Evolutionary conservation across 1,140 invertebrate genomes (phyloP).

Genomic region (Gryon sp.): DNA sequence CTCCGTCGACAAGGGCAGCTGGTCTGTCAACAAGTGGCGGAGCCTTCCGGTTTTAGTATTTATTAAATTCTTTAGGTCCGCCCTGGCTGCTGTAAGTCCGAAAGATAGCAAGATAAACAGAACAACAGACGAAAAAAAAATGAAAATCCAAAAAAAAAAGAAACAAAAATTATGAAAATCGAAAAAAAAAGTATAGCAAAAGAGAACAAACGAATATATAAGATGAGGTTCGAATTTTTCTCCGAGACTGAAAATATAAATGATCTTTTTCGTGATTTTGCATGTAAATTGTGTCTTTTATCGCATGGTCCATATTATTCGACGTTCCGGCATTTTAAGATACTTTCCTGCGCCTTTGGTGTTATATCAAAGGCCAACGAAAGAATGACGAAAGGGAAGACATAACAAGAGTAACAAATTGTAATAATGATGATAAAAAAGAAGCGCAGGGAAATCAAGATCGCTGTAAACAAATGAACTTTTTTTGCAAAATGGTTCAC

Average conservation of each 20-base stretch:
- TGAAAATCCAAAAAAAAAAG: neutral
- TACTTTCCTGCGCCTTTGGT: constrained; percentile 4
- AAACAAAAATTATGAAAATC: neutral
- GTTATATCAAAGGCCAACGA: neutral
- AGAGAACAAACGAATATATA: constrained; percentile 5
- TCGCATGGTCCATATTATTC: constrained; percentile 35
- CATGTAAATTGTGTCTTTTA: constrained; percentile 41
- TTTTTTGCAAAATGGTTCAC: neutral
- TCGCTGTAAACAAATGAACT: neutral
- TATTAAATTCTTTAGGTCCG: constrained; percentile 73
- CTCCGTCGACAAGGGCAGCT: constrained; percentile 71
- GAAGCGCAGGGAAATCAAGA: neutral
- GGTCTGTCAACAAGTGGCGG: constrained; percentile 72
- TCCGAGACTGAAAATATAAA: constrained; percentile 41
- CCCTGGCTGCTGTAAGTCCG: constrained; percentile 71
- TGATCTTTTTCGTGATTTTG: constrained; percentile 40
- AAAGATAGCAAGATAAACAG: constrained; percentile 25
- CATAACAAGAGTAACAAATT: no score
- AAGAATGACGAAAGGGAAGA: neutral
- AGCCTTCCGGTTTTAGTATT: constrained; percentile 76
- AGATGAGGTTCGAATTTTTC: constrained; percentile 30
- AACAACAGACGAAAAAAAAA: constrained; percentile 15
- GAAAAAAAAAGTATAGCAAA: neutral
- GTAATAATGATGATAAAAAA: no score
- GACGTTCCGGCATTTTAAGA: constrained; percentile 15